Base-by-base conservation (phyloP, 2,113 vertebrate genomes). In the Vulpes vulpes region DNA sequence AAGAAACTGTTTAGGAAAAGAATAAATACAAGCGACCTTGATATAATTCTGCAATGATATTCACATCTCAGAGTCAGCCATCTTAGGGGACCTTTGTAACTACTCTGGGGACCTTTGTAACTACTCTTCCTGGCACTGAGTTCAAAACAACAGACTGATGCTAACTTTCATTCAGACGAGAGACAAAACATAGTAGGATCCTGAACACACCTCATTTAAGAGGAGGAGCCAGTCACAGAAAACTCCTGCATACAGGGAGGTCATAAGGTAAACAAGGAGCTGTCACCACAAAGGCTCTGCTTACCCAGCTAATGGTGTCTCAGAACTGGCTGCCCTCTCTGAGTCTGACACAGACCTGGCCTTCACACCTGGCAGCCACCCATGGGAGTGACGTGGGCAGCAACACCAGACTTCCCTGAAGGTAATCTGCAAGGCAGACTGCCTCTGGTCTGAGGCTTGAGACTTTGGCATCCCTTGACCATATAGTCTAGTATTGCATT, bases 11-110 rank as follows among this genome's bases (percentile, higher is more conserved):
- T 97, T 32, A 88, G 49, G 74, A 59, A 91, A 90, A 71, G 89
- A 93, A 95, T 53, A 96, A 94, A 90, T 76, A 57, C 55, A 89
- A 87, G n/a, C 90, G 81, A 86, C 96, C 96, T 95, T 95, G 64
- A 88, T 74, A 43, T 49, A 82, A 85, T 91, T 93, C 62, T 94
- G 32, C 35, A 69, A 30, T 82, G 85, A 97, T 35, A 80, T 5
- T 14, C 69, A 59, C 59, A 69, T 32, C 22, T 59, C 71, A 79
- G 84, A 82, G 74, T 35, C 60, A 55, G 74, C 32, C 60, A 55
- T 57, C 25, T 69, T 74, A 25, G 43, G 43, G 43, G 43, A 43
- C 43, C 43, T 43, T 43, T 43, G 8, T 86, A 60, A 64, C 30
- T 43, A 79, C 25, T 64, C 82, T 95, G 43, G 43, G 43, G 43